Evolutionary conservation across 2,888 invertebrate species (phyloP), one percentile per base, ranked within the genome.

Genomic region (Coleophora flavipennella): DNA sequence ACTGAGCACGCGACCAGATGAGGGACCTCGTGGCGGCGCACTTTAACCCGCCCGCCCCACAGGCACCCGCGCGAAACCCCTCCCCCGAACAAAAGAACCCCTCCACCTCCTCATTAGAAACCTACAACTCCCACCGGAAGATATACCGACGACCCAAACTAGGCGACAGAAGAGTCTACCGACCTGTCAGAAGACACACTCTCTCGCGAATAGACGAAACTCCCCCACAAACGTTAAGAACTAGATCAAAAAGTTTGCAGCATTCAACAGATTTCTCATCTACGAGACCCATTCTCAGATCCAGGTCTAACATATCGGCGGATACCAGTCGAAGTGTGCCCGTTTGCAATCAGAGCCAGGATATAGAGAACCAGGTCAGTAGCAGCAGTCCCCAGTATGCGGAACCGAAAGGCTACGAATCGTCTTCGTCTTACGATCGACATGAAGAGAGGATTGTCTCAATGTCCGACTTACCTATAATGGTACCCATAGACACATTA

Each of bases 1-100:
- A 96, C 85, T 96, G 89, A 90, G 67, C 78, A 64, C 46, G 66
- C 70, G 79, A 84, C 81, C 85, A 85, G 84, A 84, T 80, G 79
- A 80, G 83, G 81, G 84, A 81, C 58, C 59, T 71, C 47, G 74
- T 64, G 78, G 78, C 83, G 76, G 76, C 78, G 49, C 65, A 68
- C 71, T 73, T 70, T 62, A 73, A 73, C 72, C 63, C 78, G 51
- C 64, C 83, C 68, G 81, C 79, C 59, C 81, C 83, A 56, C 81
- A 80, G 55, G 79, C 79, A 49, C 81, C 80, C 72, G 76, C 80
- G 66, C 72, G 79, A 43, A 76, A 74, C 72, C 56, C 63, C 50
- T 56, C 64, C 55, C 66, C 56, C 50, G 43, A 43, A 42, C 14
- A 44, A 45, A 47, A 56, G 35, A 47, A 51, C 38, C 54, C 57